Conservation (phyloP, 2,888 invertebrate genomes). For the Pammene aurita region DNA sequence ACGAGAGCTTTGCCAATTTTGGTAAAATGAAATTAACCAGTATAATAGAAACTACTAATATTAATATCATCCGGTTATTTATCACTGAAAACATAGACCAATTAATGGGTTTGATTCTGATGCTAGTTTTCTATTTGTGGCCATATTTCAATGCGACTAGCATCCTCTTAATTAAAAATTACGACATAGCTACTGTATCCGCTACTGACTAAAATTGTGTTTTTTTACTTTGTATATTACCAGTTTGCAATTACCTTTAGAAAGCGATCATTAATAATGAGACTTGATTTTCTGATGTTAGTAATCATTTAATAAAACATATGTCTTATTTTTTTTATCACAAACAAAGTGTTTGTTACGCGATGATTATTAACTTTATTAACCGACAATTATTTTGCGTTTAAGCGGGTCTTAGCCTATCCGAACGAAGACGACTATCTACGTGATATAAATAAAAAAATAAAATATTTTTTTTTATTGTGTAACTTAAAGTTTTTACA, state of each 20-base stretch:
- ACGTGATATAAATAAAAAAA: too few species aligned
- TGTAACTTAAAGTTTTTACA: too few species aligned
- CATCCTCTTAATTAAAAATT: constrained; percentile 17
- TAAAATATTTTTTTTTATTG: too few species aligned
- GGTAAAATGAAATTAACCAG: constrained; percentile 27
- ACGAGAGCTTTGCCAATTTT: constrained; percentile 32
- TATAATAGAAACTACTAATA: constrained; percentile 28
- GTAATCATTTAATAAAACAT: too few species aligned
- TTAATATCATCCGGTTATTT: constrained; percentile 19
- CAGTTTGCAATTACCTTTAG: background rate
- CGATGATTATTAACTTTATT: too few species aligned
- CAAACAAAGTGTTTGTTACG: too few species aligned
- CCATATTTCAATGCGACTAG: constrained; percentile 5
- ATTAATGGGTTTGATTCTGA: constrained; percentile 16
- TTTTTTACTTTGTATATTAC: background rate
- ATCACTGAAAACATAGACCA: constrained; percentile 20
- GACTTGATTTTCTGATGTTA: too few species aligned
- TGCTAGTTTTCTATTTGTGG: constrained; percentile 24
- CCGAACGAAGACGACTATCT: too few species aligned
- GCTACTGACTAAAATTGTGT: background rate
- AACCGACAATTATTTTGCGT: too few species aligned
- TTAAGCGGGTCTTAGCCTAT: too few species aligned
- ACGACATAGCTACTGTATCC: background rate
- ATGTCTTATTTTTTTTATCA: too few species aligned
- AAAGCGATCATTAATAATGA: too few species aligned